Evolutionary conservation across 2,888 invertebrate genomes (phyloP), one percentile per base, ranked within the genome.

Genomic region (Drosophila percnosoma): DNA sequence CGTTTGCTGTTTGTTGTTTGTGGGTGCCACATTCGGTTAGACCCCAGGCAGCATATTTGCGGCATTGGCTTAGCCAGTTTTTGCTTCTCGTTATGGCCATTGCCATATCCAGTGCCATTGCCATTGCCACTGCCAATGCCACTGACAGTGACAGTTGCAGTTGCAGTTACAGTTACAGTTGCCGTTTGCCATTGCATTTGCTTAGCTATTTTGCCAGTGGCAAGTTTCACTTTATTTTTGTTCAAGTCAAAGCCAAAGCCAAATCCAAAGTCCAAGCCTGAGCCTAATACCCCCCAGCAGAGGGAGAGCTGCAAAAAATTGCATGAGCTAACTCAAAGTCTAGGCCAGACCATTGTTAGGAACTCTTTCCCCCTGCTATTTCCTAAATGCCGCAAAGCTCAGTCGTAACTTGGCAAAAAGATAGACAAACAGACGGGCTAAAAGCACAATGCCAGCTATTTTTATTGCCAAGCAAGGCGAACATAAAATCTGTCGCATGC

Each of bases 401-500:
- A 68, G 64, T 69, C 80, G 83, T 80, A 87, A 82, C 82, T 84
- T 55, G 83, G 11, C 54, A 38, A 49, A 55, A 36, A 70, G 52
- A 77, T 55, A 65, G 74, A 74, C 72, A 73, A 68, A 72, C 61
- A 65, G 70, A 66, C 45, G 52, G 63, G 49, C 70, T 73, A 83
- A 78, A 86, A 85, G 70, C 64, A 82, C 83, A 88, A 88, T 87
- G 75, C 82, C 62, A 85, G 86, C 75, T 74, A 85, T 85, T 85
- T 85, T 85, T 85, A 88, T 85, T 85, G 86, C 82, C 86, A 82
- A 73, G 65, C 83, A 75, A 71, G 73, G 86, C 83, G 76, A 71
- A 86, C 73, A 80, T 80, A 85, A 85, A 87, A 85, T 85, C 86
- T 85, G 86, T 86, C 85, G 83, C 83, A 74, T 82, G 75, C 85